Percentiles rank a stretch among this genome's conserved stretches.
Evolutionary conservation across 2,888 invertebrate species (phyloP).

Genomic region (Pachycephus smyrnensis): DNA sequence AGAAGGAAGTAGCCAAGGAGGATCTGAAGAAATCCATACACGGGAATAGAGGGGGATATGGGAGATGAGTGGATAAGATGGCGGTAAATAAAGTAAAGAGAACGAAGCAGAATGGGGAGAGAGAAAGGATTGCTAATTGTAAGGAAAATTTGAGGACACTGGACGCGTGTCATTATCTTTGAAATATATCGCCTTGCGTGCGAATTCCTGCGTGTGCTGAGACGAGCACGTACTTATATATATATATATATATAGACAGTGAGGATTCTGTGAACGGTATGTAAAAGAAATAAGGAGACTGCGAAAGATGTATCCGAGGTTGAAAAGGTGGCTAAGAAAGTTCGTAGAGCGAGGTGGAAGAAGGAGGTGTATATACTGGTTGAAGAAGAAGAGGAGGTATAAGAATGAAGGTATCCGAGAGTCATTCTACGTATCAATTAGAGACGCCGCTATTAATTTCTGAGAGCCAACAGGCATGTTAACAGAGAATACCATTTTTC

Average conservation of each 20-base stretch:
- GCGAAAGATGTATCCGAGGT: constrained; percentile 24
- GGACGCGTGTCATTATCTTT: constrained; percentile 43
- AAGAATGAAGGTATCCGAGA: constrained; percentile 35
- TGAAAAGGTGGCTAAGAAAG: constrained; percentile 26
- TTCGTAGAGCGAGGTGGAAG: constrained; percentile 18
- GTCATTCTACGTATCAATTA: constrained; percentile 60
- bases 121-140: neutral
- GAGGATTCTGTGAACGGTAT: too few relatives aligned
- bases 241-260: too few relatives aligned
- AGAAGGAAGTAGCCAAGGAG: neutral
- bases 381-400: constrained; percentile 13
- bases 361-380: constrained; percentile 12
- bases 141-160: constrained; percentile 1
- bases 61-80: neutral
- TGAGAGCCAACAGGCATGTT: constrained; percentile 52
- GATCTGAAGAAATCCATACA: neutral
- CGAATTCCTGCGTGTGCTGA: constrained; percentile 32
- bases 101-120: constrained; percentile 9
- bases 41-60: too few relatives aligned
- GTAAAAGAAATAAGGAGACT: constrained; percentile 24
- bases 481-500: constrained; percentile 54
- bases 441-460: constrained; percentile 56
- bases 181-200: constrained; percentile 40
- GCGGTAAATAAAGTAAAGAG: constrained; percentile 4
- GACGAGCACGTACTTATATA: too few relatives aligned